phyloP scores from a whole-genome alignment of 2,888 invertebrate species.

The Myopa tessellatipennis region DNA sequence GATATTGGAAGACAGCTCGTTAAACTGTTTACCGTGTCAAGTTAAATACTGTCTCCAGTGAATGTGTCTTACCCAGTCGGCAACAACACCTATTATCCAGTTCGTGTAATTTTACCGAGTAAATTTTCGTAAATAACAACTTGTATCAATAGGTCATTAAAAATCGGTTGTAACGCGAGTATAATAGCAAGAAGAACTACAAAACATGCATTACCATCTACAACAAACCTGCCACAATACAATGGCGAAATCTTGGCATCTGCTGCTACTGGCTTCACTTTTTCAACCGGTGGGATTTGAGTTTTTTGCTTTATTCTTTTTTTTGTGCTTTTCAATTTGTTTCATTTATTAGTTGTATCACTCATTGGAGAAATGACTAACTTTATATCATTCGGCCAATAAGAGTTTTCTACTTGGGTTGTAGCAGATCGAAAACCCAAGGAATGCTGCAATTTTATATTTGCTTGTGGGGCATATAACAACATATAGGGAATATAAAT shows the following conservation, averaged over 20 bases:
- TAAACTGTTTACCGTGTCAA: background rate
- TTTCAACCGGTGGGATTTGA: conserved; percentile 23
- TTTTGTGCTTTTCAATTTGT: background rate
- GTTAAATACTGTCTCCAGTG: background rate
- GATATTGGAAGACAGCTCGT: background rate
- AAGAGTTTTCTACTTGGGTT: background rate
- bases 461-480: background rate
- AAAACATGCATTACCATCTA: background rate
- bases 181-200: background rate
- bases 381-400: background rate
- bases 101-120: background rate
- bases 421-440: background rate
- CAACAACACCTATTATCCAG: background rate
- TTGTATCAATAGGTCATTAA: background rate
- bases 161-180: background rate
- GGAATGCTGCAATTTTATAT: background rate
- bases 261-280: conserved; percentile 18
- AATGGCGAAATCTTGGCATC: background rate
- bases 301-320: conserved; percentile 3
- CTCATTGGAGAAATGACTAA: background rate
- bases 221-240: background rate
- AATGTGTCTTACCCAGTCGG: background rate
- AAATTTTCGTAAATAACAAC: background rate
- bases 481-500: too few relatives aligned
- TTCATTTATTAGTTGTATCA: background rate